phyloP scores from a whole-genome alignment of 2,113 vertebrate species.

The Peromyscus polionotus region DNA sequence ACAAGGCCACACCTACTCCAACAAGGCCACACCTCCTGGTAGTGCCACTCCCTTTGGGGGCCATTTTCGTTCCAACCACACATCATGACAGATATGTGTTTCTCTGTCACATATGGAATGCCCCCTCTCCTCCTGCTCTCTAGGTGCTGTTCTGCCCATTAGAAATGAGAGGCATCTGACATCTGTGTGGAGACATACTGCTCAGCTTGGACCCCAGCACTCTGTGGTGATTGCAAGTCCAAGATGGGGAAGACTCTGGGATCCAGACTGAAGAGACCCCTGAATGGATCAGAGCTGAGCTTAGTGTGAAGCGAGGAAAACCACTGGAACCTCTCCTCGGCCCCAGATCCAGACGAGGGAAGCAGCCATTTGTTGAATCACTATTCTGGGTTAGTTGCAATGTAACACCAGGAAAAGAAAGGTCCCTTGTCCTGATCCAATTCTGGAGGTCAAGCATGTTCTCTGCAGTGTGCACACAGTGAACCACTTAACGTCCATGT shows the following conservation, averaged over 20 bases:
- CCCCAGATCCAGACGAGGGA: not conserved
- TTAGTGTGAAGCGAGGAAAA: not conserved
- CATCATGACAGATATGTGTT: not conserved
- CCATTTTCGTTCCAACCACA: not conserved
- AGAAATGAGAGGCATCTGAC: not conserved
- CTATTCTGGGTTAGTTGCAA: not conserved
- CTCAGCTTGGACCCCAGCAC: not conserved
- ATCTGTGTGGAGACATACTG: rapidly evolving
- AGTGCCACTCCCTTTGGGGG: not conserved
- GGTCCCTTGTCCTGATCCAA: rapidly evolving
- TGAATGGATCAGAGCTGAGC: not conserved
- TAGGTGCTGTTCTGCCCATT: not conserved
- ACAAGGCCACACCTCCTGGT: not conserved
- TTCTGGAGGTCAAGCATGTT: not conserved
- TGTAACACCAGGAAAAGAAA: too few relatives aligned
- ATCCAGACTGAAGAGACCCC: not conserved
- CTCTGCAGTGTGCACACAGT: not conserved
- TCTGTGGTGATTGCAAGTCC: too few relatives aligned
- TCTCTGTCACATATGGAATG: not conserved
- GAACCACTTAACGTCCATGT: not conserved
- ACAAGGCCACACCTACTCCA: not conserved
- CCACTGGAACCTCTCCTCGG: not conserved
- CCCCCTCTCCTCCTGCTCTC: not conserved
- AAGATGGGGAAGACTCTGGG: not conserved
- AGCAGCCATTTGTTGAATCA: rapidly evolving